Evolutionary conservation across 2,113 vertebrate genomes (phyloP).

Genomic region (Forbesichthys agassizii): DNA sequence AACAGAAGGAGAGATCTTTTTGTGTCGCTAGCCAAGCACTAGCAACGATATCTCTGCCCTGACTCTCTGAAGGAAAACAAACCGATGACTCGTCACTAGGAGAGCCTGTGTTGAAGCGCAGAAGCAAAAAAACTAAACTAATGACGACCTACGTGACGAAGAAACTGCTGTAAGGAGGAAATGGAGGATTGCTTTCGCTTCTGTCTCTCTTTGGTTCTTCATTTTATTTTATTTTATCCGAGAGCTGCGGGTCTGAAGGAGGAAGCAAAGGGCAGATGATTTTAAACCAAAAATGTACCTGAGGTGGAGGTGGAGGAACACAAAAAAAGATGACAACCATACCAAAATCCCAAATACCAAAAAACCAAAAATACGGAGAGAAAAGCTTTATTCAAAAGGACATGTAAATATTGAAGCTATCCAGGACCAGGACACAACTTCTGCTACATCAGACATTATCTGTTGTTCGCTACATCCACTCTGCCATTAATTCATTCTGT

Average conservation of each 20-base stretch:
- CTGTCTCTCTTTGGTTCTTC: slow-evolving; percentile 17
- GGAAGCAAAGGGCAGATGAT: slow-evolving; percentile 62
- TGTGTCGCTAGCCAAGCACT: slow-evolving; percentile 53
- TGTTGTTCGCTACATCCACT: slow-evolving; percentile 25
- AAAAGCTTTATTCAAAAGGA: slow-evolving; percentile 85
- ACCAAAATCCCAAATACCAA: slow-evolving; percentile 84
- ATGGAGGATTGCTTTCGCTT: slow-evolving; percentile 51
- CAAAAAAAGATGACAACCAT: slow-evolving; percentile 74
- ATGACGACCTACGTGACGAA: slow-evolving; percentile 62
- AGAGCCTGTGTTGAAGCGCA: slow-evolving; percentile 54
- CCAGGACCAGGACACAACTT: slow-evolving; percentile 76
- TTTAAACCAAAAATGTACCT: slow-evolving; percentile 80
- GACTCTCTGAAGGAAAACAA: slow-evolving; percentile 55
- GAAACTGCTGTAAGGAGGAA: slow-evolving; percentile 62
- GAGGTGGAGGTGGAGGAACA: slow-evolving; percentile 69
- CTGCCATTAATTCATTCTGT: slow-evolving; percentile 55
- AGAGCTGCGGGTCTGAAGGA: slow-evolving; percentile 73
- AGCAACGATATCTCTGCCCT: slow-evolving; percentile 44
- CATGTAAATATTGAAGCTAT: slow-evolving; percentile 80
- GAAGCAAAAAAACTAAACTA: slow-evolving; percentile 81
- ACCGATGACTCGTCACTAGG: slow-evolving; percentile 58
- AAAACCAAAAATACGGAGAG: slow-evolving; percentile 83
- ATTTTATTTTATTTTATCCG: slow-evolving; percentile 47
- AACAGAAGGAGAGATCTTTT: slow-evolving; percentile 62
- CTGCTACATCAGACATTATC: slow-evolving; percentile 43